These are phyloP conservation scores for Tetropium fuscum DNA, from an alignment of 2,888 invertebrate genomes.

Conservation along the genomic window DNA sequence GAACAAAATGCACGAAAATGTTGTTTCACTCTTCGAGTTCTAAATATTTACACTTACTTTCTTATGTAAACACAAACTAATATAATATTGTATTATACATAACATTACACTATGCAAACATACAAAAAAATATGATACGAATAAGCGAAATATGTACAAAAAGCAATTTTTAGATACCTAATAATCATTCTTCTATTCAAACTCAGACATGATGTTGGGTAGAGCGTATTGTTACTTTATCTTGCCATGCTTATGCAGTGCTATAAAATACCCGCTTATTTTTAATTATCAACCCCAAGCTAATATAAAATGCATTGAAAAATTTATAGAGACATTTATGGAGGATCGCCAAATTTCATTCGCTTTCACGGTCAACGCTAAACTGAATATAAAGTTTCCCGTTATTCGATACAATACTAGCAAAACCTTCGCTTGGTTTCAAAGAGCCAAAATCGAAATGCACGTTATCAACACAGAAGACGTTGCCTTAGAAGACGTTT, in stretches of 20 bases:
- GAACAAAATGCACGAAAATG: too few species aligned
- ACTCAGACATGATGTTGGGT: too few species aligned
- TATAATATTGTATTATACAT: too few species aligned
- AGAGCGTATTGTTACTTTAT: too few species aligned
- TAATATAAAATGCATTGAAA: background rate
- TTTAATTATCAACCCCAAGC: background rate
- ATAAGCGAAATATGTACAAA: too few species aligned
- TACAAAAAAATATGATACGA: too few species aligned
- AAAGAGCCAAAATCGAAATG: background rate
- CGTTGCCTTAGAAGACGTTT: background rate
- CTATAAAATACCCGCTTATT: background rate
- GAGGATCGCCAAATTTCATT: background rate
- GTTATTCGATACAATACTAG: background rate
- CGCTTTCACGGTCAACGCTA: background rate
- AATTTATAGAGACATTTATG: background rate
- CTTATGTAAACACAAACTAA: too few species aligned
- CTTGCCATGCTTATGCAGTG: background rate
- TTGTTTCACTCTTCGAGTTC: too few species aligned
- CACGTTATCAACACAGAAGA: background rate
- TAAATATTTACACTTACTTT: too few species aligned
- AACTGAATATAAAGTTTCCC: background rate
- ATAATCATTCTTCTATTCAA: too few species aligned
- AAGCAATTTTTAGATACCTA: background rate
- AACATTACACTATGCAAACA: too few species aligned
- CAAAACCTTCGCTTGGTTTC: background rate